These are phyloP conservation scores for Merops nubicus DNA, from an alignment of 2,113 vertebrate species.

Conservation along the genomic window DNA sequence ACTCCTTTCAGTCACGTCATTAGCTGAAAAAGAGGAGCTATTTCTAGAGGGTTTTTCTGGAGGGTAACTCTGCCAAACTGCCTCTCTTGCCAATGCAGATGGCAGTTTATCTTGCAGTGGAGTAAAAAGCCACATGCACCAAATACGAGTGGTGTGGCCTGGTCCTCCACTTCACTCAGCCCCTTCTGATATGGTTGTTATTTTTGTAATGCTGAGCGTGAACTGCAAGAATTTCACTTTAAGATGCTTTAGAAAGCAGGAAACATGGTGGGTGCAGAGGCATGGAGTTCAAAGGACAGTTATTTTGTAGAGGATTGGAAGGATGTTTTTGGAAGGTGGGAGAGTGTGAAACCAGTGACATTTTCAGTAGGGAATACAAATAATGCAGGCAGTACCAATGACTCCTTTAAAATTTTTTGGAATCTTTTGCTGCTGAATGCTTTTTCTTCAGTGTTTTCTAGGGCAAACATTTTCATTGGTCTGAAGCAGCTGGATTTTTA, in stretches of 20 bases:
- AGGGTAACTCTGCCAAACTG: background rate
- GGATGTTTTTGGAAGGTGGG: background rate
- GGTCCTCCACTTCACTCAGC: background rate
- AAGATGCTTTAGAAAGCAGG: background rate
- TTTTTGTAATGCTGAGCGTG: background rate
- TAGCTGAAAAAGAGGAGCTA: constrained; percentile 9
- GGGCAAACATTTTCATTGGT: background rate
- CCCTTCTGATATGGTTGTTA: background rate
- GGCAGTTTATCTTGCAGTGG: background rate
- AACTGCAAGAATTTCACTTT: background rate
- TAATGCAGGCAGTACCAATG: background rate
- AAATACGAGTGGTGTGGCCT: rapidly evolving
- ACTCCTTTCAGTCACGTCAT: background rate
- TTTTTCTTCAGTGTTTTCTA: background rate
- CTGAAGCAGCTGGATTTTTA: background rate
- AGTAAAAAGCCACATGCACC: background rate
- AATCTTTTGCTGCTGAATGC: background rate
- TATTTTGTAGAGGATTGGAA: background rate
- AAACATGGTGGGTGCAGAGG: background rate
- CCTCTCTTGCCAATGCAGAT: background rate
- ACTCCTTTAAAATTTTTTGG: background rate
- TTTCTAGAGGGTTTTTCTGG: constrained; percentile 12
- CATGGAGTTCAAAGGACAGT: background rate
- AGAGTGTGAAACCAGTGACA: background rate
- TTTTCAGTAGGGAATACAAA: background rate